Evolutionary conservation across 2,797 vertebrate genomes (phyloP), one percentile per base, ranked within the genome.

Genomic region (Acrossocheilus wenchowensis): DNA sequence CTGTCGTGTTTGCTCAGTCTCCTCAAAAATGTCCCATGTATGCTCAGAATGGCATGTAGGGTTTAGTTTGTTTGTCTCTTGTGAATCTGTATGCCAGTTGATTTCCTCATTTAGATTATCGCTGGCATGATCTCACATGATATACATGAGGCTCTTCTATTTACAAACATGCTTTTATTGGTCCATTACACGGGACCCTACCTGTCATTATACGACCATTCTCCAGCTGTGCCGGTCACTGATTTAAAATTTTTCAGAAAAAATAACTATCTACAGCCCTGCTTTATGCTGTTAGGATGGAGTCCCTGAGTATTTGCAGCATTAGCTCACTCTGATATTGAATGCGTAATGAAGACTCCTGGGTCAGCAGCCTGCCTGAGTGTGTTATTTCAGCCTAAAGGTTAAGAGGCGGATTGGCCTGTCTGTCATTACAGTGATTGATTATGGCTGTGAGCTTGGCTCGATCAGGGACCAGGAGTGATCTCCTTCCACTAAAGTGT

Each of bases 361-460:
- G 23, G 69, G 69, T 86, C 84, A 81, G 84, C 68, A 73, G 69
- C 45, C 26, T 62, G 75, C 23, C 77, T 54, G 52, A 72, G 72
- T 83, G 50, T 86, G 69, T 86, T 86, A 86, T 75, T 86, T 81
- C 57, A 86, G 69, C 69, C 78, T 30, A 66, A 74, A 86, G 84
- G 78, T 86, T 86, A 86, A 86, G 78, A 81, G 78, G 41, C 1
- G 54, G 52, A 86, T 64, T 72, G 54, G 78, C 21, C 54, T 73
- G 43, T 74, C 57, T 64, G 34, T 66, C 78, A 86, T 86, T 81
- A 81, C 21, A 39, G 30, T 86, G 85, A 86, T 81, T 81, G 57
- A 86, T 81, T 52, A 75, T 86, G 78, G 75, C 52, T 62, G 19
- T 80, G 52, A 45, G n/a, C 15, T 57, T 34, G 41, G 34, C 78